These are phyloP conservation scores for Stenurella melanura DNA, from an alignment of 2,888 invertebrate species.

Conservation along the genomic window DNA sequence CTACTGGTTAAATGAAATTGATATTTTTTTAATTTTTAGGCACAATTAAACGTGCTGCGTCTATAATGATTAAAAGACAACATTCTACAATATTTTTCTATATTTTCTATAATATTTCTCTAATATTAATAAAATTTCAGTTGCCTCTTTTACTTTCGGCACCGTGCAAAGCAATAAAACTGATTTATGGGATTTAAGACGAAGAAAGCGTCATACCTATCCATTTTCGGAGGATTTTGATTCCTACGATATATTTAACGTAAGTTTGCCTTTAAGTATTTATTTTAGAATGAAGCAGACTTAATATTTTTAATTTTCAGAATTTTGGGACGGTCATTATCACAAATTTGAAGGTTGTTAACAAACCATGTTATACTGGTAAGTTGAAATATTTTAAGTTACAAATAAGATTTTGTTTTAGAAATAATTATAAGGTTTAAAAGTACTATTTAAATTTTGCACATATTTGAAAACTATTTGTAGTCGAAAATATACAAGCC, in stretches of 20 bases:
- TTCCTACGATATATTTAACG: slow-evolving; percentile 68
- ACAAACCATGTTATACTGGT: slow-evolving; percentile 74
- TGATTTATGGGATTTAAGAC: slow-evolving; percentile 52
- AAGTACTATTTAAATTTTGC: no score
- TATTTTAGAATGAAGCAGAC: not conserved
- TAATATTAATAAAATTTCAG: slow-evolving; percentile 10
- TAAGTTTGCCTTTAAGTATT: slow-evolving; percentile 53
- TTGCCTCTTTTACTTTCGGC: slow-evolving; percentile 5
- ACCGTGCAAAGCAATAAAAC: not conserved
- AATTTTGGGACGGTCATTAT: slow-evolving; percentile 75
- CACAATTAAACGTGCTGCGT: no score
- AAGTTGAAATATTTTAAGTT: slow-evolving; percentile 42
- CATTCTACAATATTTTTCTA: no score
- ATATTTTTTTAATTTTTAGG: no score
- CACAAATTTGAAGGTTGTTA: slow-evolving; percentile 75
- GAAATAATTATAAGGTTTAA: no score
- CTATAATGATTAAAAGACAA: no score
- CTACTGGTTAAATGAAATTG: no score
- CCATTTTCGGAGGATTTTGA: slow-evolving; percentile 67
- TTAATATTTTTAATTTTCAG: slow-evolving; percentile 62
- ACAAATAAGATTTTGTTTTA: no score
- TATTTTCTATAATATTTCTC: not conserved
- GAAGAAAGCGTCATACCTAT: slow-evolving; percentile 62
- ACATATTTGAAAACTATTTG: no score
- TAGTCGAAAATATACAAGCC: no score